phyloP scores from a whole-genome alignment of 2,797 vertebrate genomes.

The Platalea minor region DNA sequence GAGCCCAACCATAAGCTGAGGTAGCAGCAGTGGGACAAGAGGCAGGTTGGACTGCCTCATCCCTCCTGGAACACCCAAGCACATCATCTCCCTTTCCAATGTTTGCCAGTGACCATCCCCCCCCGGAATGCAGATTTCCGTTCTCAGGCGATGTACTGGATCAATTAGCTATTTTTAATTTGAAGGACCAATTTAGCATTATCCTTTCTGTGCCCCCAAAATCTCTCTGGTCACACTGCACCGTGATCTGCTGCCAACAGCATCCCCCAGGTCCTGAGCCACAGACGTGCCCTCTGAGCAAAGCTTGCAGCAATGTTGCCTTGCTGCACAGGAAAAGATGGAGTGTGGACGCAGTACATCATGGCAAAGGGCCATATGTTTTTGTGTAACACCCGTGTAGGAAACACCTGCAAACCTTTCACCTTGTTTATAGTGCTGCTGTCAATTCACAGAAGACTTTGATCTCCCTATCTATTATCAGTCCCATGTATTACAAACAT shows the following conservation, averaged over 20 bases:
- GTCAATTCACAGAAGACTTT: conserved; percentile 49
- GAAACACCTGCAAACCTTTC: conserved; percentile 61
- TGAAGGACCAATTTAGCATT: not conserved
- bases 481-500: not conserved
- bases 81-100: not conserved
- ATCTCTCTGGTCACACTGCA: not conserved
- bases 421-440: conserved; percentile 43
- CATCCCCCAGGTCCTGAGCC: not conserved
- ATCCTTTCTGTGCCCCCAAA: not conserved
- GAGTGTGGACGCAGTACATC: not conserved
- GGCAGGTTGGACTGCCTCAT: rapidly evolving
- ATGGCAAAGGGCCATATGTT: conserved; percentile 1
- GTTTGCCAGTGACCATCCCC: rapidly evolving
- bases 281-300: rapidly evolving
- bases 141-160: rapidly evolving
- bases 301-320: not conserved
- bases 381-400: not conserved
- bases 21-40: not conserved
- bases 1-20: not conserved
- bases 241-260: not conserved
- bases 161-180: not conserved
- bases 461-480: conserved; percentile 59
- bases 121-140: rapidly evolving
- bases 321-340: not conserved
- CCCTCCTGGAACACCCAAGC: not conserved